phyloP scores from a whole-genome alignment of 2,888 invertebrate species.

The Chelonus formosanus region DNA sequence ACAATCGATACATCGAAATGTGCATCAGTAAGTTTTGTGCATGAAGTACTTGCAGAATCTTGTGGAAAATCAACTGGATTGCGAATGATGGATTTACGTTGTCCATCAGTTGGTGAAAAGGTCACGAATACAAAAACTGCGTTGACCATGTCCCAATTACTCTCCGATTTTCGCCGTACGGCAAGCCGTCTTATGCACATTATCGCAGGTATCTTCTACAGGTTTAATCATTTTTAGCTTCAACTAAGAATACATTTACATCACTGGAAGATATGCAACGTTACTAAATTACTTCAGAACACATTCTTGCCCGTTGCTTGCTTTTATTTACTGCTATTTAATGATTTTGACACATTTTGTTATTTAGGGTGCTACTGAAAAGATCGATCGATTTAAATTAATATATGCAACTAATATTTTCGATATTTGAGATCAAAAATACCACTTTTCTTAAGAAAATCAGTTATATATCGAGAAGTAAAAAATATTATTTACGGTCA shows the following conservation, averaged over 20 bases:
- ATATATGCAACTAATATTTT: not conserved
- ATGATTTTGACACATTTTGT: not conserved
- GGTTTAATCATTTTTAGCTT: conserved; percentile 27
- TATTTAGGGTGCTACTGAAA: not conserved
- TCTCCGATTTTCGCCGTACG: conserved; percentile 14
- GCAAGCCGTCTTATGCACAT: conserved; percentile 14
- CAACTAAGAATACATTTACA: conserved; percentile 10
- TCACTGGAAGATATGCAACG: conserved; percentile 20
- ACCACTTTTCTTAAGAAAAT: too few relatives aligned
- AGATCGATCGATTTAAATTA: conserved; percentile 17
- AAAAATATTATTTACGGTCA: too few relatives aligned
- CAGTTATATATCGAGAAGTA: too few relatives aligned
- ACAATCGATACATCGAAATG: conserved; percentile 12
- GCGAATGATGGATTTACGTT: conserved; percentile 12
- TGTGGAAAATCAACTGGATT: conserved; percentile 19
- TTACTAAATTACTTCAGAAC: too few relatives aligned
- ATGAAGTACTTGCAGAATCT: conserved; percentile 4
- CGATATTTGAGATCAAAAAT: too few relatives aligned
- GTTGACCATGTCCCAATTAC: conserved; percentile 13
- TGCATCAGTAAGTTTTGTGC: conserved; percentile 23
- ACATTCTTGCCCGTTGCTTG: not conserved
- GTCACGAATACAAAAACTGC: conserved; percentile 15
- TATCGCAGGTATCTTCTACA: conserved; percentile 31
- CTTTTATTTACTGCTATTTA: not conserved
- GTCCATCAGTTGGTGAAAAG: conserved; percentile 11